Conservation (phyloP, 2,888 invertebrate genomes). For the Lochmaea capreae region DNA sequence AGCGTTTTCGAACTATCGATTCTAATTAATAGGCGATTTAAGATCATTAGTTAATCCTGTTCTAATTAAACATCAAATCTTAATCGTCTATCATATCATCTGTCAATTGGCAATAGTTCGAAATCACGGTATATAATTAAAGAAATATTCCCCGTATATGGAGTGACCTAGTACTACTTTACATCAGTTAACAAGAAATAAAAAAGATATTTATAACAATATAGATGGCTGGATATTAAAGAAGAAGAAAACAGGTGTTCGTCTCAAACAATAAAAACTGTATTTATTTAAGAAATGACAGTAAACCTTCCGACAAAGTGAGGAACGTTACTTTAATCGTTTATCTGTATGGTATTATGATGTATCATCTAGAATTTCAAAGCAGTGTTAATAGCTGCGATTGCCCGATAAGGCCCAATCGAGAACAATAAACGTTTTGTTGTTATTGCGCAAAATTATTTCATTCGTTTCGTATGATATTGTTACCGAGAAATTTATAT, state of each 20-base stretch:
- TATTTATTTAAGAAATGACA: slow-evolving; percentile 46
- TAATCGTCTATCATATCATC: slow-evolving; percentile 1
- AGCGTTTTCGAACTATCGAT: too few relatives aligned
- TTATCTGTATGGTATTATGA: slow-evolving; percentile 56
- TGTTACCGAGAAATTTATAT: slow-evolving; percentile 41
- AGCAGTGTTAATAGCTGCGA: slow-evolving; percentile 52
- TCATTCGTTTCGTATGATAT: slow-evolving; percentile 44
- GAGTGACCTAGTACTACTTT: slow-evolving; percentile 33
- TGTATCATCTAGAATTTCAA: slow-evolving; percentile 59
- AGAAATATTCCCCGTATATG: slow-evolving; percentile 22
- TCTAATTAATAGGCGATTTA: too few relatives aligned
- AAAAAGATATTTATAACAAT: slow-evolving; percentile 47
- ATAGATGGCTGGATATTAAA: slow-evolving; percentile 39
- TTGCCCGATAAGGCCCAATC: slow-evolving; percentile 50
- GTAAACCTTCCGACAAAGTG: slow-evolving; percentile 55
- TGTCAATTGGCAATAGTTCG: slow-evolving; percentile 1
- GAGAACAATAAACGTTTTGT: slow-evolving; percentile 44
- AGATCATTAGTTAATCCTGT: background rate
- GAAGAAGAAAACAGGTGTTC: slow-evolving; percentile 50
- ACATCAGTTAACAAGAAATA: slow-evolving; percentile 32
- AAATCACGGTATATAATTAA: slow-evolving; percentile 15
- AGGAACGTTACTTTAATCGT: slow-evolving; percentile 56
- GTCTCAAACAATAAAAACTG: slow-evolving; percentile 47
- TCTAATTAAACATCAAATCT: background rate
- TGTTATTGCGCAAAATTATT: slow-evolving; percentile 48